Base-by-base conservation (phyloP, 2,797 vertebrate genomes). In the Odontamblyopus lacepedii region DNA sequence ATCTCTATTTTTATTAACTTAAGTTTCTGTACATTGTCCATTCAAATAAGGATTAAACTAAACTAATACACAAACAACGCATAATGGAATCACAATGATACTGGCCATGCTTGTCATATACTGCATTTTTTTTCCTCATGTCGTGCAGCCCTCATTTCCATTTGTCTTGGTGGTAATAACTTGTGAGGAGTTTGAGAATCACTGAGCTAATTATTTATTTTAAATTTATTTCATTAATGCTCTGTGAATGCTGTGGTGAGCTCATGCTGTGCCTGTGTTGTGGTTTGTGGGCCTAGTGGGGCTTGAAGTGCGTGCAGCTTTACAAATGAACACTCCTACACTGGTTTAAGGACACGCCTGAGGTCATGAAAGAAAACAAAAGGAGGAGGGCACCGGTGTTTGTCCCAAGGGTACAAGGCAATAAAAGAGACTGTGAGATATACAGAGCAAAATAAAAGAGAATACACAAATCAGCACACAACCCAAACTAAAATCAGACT, bases 181-280 rank as follows among this genome's bases (percentile, higher is more conserved):
- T 13, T 26, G 60, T 63, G 61, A 32, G 27, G 16, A 53, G 53
- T 55, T 55, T 55, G 19, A 57, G 1, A 57, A 57, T 13, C 3
- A 19, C 23, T 38, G 61, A 35, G 32, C 30, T 19, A 35, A 19
- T 35, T 19, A 26, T 38, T 19, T 15, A 27, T 61, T 61, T 62
- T 35, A 11, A 38, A 35, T 63, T 9, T 9, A 35, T n/a, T 50
- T 64, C 72, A 85, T 83, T 78, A 77, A 80, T 78, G 84, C 80
- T 85, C 83, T 83, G 80, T 63, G 79, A 78, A 67, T 83, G 82
- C 85, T 82, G 82, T 78, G 70, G 69, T 84, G 86, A 83, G 63
- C 81, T 88, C 84, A 87, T 82, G 82, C 87, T 88, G 86, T 84
- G 89, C 70, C 60, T 84, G 65, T 85, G 82, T 82, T 87, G 78